Percentiles rank a stretch among this genome's conserved stretches.
These are phyloP conservation scores for Coreoperca whiteheadi DNA, from an alignment of 2,113 vertebrate species.

Conservation along the genomic window DNA sequence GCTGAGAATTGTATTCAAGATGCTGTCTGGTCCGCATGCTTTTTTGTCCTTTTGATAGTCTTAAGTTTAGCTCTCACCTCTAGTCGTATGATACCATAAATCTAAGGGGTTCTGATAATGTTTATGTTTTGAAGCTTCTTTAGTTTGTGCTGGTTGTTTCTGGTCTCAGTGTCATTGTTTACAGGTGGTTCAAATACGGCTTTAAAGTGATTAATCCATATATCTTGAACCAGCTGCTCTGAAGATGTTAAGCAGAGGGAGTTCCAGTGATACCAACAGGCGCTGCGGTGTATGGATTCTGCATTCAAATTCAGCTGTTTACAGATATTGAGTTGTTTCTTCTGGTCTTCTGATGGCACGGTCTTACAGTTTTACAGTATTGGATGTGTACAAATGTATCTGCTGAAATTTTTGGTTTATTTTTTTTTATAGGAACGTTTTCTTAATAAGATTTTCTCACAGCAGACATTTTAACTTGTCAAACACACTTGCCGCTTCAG, in stretches of 20 bases:
- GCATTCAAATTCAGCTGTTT: conserved; percentile 5
- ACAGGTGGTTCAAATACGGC: conserved; percentile 19
- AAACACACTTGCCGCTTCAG: not conserved
- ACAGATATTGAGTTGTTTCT: conserved; percentile 19
- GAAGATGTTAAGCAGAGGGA: conserved; percentile 17
- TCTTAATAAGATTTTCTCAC: not conserved
- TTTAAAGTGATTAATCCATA: conserved; percentile 41
- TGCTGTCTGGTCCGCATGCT: not conserved
- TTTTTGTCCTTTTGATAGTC: not conserved
- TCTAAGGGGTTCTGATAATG: not conserved
- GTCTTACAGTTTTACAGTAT: not conserved
- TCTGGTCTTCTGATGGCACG: conserved; percentile 3
- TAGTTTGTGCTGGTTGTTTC: not conserved
- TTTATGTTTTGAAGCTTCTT: conserved; percentile 28
- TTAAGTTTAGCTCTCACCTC: not conserved
- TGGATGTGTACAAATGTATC: not conserved
- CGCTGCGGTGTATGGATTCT: conserved; percentile 9
- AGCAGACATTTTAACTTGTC: not conserved
- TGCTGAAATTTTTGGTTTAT: not conserved
- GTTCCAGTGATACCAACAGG: not conserved
- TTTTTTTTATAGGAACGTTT: not conserved
- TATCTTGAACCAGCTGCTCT: conserved; percentile 4
- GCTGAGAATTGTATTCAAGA: not conserved
- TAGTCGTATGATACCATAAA: not conserved
- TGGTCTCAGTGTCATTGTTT: conserved; percentile 12